phyloP scores from a whole-genome alignment of 2,113 vertebrate species.

The Laticauda laticaudata region DNA sequence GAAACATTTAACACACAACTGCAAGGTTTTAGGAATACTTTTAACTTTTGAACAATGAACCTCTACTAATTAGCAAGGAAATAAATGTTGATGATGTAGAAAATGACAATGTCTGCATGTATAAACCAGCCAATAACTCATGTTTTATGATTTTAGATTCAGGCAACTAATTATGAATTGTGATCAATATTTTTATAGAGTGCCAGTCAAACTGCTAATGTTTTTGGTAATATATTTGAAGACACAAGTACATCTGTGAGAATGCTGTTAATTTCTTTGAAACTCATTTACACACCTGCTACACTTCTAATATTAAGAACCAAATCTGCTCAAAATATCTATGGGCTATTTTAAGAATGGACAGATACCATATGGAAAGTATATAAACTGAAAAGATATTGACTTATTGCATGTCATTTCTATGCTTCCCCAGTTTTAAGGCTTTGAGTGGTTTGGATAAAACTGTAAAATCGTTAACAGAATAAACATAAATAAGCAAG shows the following conservation, averaged over 20 bases:
- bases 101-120: slow-evolving; percentile 52
- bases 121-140: slow-evolving; percentile 48
- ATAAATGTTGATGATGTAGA: slow-evolving; percentile 53
- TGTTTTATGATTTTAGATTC: neutral
- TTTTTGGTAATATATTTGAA: neutral
- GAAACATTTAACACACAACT: slow-evolving; percentile 20
- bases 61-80: slow-evolving; percentile 54
- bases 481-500: neutral
- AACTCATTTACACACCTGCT: neutral
- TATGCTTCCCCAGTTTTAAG: neutral
- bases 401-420: neutral
- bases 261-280: neutral
- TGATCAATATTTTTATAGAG: neutral
- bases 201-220: neutral
- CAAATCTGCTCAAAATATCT: neutral
- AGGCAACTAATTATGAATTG: neutral
- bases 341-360: neutral
- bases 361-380: neutral
- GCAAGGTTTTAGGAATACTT: slow-evolving; percentile 41
- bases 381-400: neutral
- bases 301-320: neutral
- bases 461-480: neutral
- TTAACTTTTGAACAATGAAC: slow-evolving; percentile 52
- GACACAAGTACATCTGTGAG: neutral
- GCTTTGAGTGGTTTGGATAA: neutral